Conservation (phyloP, 1,140 invertebrate species). For the silkworm (Bombyx mori) region DNA sequence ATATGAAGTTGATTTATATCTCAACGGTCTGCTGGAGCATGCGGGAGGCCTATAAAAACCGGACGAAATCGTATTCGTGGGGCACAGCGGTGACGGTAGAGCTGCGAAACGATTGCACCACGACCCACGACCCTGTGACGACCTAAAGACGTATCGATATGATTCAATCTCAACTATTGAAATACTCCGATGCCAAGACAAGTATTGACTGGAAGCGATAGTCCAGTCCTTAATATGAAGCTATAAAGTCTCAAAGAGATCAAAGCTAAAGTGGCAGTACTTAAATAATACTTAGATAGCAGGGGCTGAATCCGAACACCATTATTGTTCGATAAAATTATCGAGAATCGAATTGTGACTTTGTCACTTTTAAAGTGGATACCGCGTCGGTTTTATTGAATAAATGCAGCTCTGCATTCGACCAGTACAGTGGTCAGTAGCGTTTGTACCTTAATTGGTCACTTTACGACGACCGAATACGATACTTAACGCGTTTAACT, state of each 20-base stretch:
- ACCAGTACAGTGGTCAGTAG: too few species aligned
- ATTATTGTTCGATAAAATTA: too few species aligned
- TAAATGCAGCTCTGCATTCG: too few species aligned
- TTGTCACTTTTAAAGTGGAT: too few species aligned
- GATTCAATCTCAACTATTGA: background rate
- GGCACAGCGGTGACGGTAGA: constrained; percentile 2
- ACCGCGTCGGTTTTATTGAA: too few species aligned
- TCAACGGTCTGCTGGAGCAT: constrained; percentile 56
- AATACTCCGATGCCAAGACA: background rate
- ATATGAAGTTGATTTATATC: constrained; percentile 70
- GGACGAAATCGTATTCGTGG: constrained; percentile 30
- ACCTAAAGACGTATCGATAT: too few species aligned
- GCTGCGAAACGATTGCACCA: constrained; percentile 2
- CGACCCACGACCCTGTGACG: background rate
- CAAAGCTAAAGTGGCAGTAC: background rate
- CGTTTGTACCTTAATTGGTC: constrained; percentile 34
- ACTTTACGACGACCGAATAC: constrained; percentile 32
- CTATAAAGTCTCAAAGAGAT: background rate
- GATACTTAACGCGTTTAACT: constrained; percentile 29
- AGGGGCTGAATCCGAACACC: too few species aligned
- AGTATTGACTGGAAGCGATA: too few species aligned
- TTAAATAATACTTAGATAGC: too few species aligned
- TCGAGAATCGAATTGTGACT: too few species aligned
- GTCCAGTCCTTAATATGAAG: too few species aligned
- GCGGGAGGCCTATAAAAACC: constrained; percentile 60